Conservation (phyloP, 2,888 invertebrate genomes). For the Lagria hirta region DNA sequence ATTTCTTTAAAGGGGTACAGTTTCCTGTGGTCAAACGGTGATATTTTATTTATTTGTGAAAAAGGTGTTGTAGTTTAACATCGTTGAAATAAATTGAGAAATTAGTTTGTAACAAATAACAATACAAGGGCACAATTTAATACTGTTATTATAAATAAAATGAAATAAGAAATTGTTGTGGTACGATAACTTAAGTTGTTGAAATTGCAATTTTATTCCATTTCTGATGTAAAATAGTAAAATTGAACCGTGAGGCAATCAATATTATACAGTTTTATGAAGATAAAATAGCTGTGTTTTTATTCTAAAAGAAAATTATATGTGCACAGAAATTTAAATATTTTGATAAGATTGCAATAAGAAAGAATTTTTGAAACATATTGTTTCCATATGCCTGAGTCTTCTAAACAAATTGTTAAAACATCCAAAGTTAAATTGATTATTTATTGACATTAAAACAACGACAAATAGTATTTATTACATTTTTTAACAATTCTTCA, state of each 20-base stretch:
- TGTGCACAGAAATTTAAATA: constrained; percentile 51
- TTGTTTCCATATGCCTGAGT: constrained; percentile 31
- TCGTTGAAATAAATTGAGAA: constrained; percentile 12
- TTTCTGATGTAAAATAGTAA: constrained; percentile 38
- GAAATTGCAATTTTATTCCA: constrained; percentile 47
- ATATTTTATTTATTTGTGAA: constrained; percentile 16
- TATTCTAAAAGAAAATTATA: constrained; percentile 51
- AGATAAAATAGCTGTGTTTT: constrained; percentile 52
- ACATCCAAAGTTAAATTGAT: constrained; percentile 12
- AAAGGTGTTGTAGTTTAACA: constrained; percentile 18
- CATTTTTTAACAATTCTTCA: constrained; percentile 27
- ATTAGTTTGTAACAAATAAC: constrained; percentile 40
- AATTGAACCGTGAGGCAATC: constrained; percentile 50
- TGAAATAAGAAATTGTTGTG: constrained; percentile 49
- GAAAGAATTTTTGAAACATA: constrained; percentile 31
- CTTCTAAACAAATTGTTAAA: constrained; percentile 22
- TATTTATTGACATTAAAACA: constrained; percentile 25
- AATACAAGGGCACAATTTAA: constrained; percentile 54
- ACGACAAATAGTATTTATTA: constrained; percentile 24
- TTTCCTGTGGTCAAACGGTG: constrained; percentile 15
- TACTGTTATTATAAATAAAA: constrained; percentile 46
- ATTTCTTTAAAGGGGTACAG: constrained; percentile 11
- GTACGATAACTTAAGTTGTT: constrained; percentile 48
- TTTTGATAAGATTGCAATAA: constrained; percentile 56
- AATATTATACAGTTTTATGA: constrained; percentile 51